Conservation (phyloP, 2,888 invertebrate genomes). For the Drosophila mayaguana region DNA sequence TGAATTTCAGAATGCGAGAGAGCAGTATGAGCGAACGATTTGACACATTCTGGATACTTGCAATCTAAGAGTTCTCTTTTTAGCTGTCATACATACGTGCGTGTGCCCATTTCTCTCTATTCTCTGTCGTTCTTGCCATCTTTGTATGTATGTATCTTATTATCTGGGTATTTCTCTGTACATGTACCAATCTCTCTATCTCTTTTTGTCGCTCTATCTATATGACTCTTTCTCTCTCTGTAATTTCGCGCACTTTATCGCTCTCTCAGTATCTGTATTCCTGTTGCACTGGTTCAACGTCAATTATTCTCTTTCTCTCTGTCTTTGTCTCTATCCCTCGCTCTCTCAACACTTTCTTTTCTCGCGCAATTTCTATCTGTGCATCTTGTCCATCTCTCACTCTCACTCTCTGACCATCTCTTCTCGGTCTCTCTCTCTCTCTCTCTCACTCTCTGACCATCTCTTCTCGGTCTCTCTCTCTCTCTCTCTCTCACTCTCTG, state of each 20-base stretch:
- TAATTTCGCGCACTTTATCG: no score
- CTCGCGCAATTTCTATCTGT: no score
- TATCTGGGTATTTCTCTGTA: not conserved
- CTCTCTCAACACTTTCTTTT: not conserved
- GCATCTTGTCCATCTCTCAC: no score
- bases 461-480: not conserved
- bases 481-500: not conserved
- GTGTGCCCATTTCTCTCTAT: not conserved
- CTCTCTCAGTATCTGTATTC: no score
- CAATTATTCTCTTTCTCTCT: no score
- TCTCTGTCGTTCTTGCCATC: rapidly evolving
- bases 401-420: no score
- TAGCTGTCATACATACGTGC: no score
- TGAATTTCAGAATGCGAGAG: not conserved
- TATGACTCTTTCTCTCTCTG: no score
- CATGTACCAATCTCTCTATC: not conserved
- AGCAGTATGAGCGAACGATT: no score
- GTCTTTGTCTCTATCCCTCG: not conserved
- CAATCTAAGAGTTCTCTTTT: no score
- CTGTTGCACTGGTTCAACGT: no score
- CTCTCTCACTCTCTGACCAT: not conserved
- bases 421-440: not conserved
- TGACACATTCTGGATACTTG: not conserved
- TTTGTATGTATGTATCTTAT: not conserved
- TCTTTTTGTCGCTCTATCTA: not conserved